Percentiles rank a stretch among this genome's conserved stretches.
These are phyloP conservation scores for Listrodromus nycthemerus DNA, from an alignment of 2,888 invertebrate species.

Conservation along the genomic window DNA sequence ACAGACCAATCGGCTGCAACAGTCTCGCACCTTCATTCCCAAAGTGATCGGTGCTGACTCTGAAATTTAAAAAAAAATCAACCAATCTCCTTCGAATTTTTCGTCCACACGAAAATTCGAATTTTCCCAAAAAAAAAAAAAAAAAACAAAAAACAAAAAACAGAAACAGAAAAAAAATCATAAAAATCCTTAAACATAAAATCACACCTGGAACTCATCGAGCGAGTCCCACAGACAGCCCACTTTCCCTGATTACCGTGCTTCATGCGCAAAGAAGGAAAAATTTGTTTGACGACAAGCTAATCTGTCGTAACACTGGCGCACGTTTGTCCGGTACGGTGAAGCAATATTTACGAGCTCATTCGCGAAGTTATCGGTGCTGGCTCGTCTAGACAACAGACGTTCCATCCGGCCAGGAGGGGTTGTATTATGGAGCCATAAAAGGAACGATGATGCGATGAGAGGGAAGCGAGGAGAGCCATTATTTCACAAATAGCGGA, in stretches of 20 bases:
- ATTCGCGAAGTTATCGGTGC: constrained; percentile 53
- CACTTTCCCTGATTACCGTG: too few relatives aligned
- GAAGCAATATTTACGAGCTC: constrained; percentile 41
- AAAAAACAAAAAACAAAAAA: too few relatives aligned
- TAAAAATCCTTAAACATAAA: too few relatives aligned
- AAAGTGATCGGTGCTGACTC: too few relatives aligned
- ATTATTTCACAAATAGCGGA: constrained; percentile 51
- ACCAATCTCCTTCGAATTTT: too few relatives aligned
- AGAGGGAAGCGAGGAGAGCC: constrained; percentile 19
- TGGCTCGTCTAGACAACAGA: constrained; percentile 49
- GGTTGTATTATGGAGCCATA: constrained; percentile 48
- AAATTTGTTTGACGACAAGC: not conserved
- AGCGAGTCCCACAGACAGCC: too few relatives aligned
- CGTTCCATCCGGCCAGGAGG: not conserved
- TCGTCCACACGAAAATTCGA: too few relatives aligned
- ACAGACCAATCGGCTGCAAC: not conserved
- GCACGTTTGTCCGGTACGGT: not conserved
- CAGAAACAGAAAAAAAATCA: too few relatives aligned
- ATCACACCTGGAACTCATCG: too few relatives aligned
- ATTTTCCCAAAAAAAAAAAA: too few relatives aligned
- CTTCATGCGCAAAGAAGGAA: not conserved
- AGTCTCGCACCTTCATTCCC: not conserved
- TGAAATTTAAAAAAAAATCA: too few relatives aligned
- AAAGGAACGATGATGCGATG: constrained; percentile 47
- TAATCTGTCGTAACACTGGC: not conserved